Evolutionary conservation across 2,797 vertebrate species (phyloP), one percentile per base, ranked within the genome.

Genomic region (Microchirus variegatus): DNA sequence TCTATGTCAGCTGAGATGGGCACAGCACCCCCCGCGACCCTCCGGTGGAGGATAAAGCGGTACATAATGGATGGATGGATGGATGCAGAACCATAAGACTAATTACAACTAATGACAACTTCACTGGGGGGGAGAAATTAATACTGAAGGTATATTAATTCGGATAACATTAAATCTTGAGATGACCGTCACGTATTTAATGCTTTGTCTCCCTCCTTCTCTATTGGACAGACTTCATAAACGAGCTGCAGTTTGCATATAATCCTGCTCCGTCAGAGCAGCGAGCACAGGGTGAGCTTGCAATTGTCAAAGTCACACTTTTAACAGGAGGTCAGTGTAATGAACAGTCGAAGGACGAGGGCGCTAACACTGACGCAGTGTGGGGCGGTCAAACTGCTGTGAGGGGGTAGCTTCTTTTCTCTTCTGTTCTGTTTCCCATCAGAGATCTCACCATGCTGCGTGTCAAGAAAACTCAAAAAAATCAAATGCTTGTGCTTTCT

Each of bases 371-470:
- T 63, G 19, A 50, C 10, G 15, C 36, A 18, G 15, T 13, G 16
- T 56, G 43, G 49, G 43, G 49, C n/a, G 22, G 22, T 63, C 48
- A 46, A 43, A 65, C 47, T 59, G 43, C 44, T 52, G 10, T 22
- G 12, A 41, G 19, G 18, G 18, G 43, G 48, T 12, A 7, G 40
- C 64, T 62, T 58, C 36, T 38, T 31, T 63, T 63, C n/a, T n/a
- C n/a, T n/a, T n/a, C n/a, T 9, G 26, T 58, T 19, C 50, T 48
- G 70, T 18, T 56, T 67, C 57, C 79, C 62, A 78, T 83, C 75
- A 71, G 52, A 65, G 13, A 41, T n/a, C 37, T 43, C 41, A 35
- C 43, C 36, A 5, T 26, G 47, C 38, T 35, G 59, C 69, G 68
- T 76, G 66, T 54, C 64, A 51, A 60, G 45, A 75, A 70, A 70